phyloP scores from a whole-genome alignment of 2,797 vertebrate genomes.

The Arctocebus calabarensis region DNA sequence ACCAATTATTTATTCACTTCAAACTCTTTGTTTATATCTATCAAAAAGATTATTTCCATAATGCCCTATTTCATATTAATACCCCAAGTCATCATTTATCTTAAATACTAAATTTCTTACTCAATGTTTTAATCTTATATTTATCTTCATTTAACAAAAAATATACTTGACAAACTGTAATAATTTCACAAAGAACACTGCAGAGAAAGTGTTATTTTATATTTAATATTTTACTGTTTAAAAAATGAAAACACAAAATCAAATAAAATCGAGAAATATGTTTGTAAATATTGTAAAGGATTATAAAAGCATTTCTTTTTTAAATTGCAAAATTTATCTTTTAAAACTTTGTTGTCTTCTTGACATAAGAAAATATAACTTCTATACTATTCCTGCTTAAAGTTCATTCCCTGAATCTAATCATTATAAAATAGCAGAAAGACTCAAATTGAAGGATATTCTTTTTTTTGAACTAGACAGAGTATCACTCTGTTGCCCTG shows the following conservation, averaged over 20 bases:
- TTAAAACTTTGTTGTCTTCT: neutral
- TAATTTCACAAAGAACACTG: neutral
- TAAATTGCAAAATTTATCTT: conserved; percentile 13
- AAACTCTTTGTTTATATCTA: conserved; percentile 19
- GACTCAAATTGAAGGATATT: neutral
- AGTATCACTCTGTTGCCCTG: too few relatives aligned
- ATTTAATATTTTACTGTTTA: neutral
- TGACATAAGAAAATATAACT: neutral
- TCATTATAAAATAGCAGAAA: neutral
- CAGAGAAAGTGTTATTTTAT: neutral
- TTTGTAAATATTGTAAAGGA: neutral
- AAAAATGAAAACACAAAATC: conserved; percentile 37
- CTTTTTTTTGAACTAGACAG: too few relatives aligned
- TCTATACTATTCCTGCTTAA: neutral
- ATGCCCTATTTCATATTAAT: conserved; percentile 34
- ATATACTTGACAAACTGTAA: neutral
- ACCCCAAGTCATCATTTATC: neutral
- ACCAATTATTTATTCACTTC: conserved; percentile 6
- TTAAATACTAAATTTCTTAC: neutral
- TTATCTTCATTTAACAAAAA: conserved; percentile 31
- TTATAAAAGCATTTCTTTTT: neutral
- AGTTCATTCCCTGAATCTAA: neutral
- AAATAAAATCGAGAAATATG: conserved; percentile 28
- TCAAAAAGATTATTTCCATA: neutral
- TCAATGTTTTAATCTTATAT: neutral